These are phyloP conservation scores for Phyllotreta cruciferae DNA, from an alignment of 2,888 invertebrate species.

Conservation along the genomic window DNA sequence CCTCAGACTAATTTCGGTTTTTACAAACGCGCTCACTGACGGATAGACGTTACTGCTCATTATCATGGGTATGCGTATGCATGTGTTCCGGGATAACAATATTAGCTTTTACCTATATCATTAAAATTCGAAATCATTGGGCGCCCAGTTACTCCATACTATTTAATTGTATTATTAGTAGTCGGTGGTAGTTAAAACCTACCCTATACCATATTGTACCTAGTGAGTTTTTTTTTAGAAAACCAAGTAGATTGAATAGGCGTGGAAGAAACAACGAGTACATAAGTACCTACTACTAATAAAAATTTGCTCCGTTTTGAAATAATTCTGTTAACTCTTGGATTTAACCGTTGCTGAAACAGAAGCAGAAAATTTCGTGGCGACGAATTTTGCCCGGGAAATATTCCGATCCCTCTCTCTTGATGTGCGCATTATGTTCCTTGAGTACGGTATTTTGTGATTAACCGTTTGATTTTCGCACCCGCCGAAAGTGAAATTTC, in stretches of 20 bases:
- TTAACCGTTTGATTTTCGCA: conserved; percentile 51
- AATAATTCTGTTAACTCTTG: too few species aligned
- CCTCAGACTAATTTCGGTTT: conserved; percentile 40
- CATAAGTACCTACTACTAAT: too few species aligned
- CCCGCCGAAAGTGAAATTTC: conserved; percentile 52
- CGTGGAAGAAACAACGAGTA: too few species aligned
- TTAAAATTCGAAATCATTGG: too few species aligned
- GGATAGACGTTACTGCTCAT: conserved; percentile 31
- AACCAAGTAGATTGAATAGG: too few species aligned
- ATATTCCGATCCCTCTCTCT: conserved; percentile 1
- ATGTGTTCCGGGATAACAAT: conserved; percentile 8
- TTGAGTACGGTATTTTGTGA: conserved; percentile 46
- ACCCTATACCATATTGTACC: too few species aligned
- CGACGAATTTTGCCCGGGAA: not conserved
- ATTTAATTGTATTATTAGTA: too few species aligned
- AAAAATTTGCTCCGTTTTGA: too few species aligned
- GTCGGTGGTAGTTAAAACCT: too few species aligned
- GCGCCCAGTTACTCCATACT: too few species aligned
- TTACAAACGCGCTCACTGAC: conserved; percentile 32
- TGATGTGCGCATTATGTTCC: conserved; percentile 42
- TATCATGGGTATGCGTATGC: conserved; percentile 21
- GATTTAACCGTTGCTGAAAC: too few species aligned
- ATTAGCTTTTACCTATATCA: not conserved
- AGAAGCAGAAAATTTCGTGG: not conserved
- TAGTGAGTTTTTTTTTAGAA: too few species aligned